Conservation (phyloP, 2,113 vertebrate genomes). For the Psophia crepitans region DNA sequence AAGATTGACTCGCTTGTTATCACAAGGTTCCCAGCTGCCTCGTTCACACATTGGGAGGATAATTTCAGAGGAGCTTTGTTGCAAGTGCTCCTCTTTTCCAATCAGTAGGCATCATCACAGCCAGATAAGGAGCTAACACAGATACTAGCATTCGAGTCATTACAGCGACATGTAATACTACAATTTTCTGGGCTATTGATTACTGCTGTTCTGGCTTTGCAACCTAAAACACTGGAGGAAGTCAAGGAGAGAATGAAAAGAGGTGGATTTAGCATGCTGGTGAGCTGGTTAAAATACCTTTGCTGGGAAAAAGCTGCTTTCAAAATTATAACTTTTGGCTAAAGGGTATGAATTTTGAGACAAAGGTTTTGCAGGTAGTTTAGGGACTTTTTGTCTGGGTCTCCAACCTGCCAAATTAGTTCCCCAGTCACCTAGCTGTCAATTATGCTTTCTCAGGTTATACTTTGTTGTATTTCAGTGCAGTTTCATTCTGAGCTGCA, state of each 20-base stretch:
- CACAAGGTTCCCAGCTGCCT: conserved; percentile 21
- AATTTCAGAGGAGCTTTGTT: conserved; percentile 31
- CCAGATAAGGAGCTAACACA: background rate
- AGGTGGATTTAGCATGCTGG: background rate
- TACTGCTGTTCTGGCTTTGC: conserved; percentile 4
- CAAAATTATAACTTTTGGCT: background rate
- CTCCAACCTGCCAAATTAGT: background rate
- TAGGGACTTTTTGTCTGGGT: background rate
- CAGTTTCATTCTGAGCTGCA: background rate
- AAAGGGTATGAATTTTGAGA: background rate
- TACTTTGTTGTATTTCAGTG: background rate
- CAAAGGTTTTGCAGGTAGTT: background rate
- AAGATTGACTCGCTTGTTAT: conserved; percentile 34
- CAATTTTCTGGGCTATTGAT: conserved; percentile 47
- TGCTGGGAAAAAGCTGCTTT: background rate
- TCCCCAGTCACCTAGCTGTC: background rate
- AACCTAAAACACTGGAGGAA: conserved; percentile 25
- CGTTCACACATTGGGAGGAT: accelerated
- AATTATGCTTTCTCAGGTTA: background rate
- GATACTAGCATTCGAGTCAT: background rate
- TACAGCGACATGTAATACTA: background rate
- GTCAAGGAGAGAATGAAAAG: background rate
- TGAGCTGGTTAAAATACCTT: background rate
- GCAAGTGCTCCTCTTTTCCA: conserved; percentile 16
- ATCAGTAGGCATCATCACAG: conserved; percentile 8